Conservation (phyloP, 2,113 vertebrate genomes). For the Aegotheles bennettii region DNA sequence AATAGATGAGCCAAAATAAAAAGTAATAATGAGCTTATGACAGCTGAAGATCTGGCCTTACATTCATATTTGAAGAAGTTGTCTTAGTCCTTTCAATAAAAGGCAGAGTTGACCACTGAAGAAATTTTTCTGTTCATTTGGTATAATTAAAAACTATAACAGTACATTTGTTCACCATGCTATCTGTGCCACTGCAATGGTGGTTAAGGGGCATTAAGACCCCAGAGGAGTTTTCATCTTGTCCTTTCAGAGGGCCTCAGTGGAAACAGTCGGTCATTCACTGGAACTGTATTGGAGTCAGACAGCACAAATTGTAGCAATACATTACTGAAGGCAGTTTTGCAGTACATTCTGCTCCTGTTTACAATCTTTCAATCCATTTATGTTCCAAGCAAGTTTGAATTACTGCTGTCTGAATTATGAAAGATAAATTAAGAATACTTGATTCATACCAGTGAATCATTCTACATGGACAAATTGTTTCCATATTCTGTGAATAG, state of each 20-base stretch:
- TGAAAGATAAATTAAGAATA: constrained; percentile 16
- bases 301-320: neutral
- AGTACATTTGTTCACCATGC: fast-evolving
- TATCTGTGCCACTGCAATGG: neutral
- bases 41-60: neutral
- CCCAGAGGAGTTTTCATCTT: neutral
- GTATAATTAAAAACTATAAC: neutral
- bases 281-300: neutral
- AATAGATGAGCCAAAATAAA: neutral
- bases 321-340: neutral
- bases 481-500: neutral
- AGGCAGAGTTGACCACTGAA: neutral
- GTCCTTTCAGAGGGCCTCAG: neutral
- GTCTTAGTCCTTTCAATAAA: neutral
- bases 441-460: constrained; percentile 27
- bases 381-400: constrained; percentile 1
- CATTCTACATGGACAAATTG: constrained; percentile 10
- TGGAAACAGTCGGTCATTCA: neutral
- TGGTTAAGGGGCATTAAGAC: neutral
- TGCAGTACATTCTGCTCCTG: neutral
- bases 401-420: constrained; percentile 24
- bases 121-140: neutral
- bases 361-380: neutral
- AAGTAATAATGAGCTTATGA: neutral
- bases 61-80: neutral